Evolutionary conservation across 2,888 invertebrate species (phyloP).

Genomic region (Callinectes sapidus): DNA sequence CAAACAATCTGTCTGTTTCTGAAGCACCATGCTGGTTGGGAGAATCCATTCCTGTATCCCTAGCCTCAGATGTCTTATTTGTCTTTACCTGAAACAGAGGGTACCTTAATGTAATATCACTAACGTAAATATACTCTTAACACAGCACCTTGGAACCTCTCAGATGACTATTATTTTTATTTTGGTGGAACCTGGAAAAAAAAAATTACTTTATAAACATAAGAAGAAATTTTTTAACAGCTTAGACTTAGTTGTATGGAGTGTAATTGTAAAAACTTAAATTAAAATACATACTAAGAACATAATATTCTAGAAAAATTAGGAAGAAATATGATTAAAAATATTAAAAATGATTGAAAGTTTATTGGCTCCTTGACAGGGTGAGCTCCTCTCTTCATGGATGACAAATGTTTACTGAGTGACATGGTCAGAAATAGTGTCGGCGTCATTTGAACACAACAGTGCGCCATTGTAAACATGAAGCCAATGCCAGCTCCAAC

Average conservation of each 20-base stretch:
- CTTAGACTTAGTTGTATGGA: background rate
- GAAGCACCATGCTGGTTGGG: background rate
- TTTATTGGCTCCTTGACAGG: no score
- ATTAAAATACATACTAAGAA: background rate
- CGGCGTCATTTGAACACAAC: no score
- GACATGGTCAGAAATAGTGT: no score
- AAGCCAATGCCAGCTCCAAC: no score
- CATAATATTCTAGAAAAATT: no score
- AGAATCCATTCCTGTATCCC: background rate
- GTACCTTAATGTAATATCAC: background rate
- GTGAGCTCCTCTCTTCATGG: no score
- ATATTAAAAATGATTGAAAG: no score
- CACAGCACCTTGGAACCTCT: background rate
- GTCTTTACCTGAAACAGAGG: background rate
- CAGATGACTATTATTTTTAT: background rate
- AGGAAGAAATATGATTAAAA: background rate
- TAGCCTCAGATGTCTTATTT: background rate
- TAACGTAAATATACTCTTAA: background rate
- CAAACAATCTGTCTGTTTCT: background rate
- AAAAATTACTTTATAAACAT: background rate
- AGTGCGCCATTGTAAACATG: no score
- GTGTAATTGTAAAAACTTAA: background rate
- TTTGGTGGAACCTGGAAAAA: conserved; percentile 20
- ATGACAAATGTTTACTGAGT: no score
- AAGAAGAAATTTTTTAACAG: background rate